Evolutionary conservation across 2,888 invertebrate genomes (phyloP).

Genomic region (Acleris laterana): DNA sequence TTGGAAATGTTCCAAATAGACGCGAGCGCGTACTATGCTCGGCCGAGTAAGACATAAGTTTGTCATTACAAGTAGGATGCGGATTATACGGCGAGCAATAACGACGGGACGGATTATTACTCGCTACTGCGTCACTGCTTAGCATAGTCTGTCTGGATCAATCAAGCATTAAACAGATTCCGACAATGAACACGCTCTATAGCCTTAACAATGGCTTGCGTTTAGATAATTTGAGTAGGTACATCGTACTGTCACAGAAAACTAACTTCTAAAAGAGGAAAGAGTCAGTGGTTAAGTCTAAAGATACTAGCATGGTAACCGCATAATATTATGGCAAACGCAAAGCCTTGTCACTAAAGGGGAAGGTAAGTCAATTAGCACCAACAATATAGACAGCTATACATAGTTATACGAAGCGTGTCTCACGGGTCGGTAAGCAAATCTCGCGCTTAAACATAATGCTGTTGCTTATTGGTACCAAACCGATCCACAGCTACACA

Average conservation of each 20-base stretch:
- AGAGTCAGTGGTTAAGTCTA: neutral
- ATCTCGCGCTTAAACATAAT: too few species aligned
- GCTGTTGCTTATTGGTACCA: too few species aligned
- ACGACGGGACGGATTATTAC: constrained; percentile 12
- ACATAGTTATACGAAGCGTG: neutral
- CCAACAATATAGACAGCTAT: neutral
- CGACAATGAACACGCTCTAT: too few species aligned
- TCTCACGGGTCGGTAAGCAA: neutral
- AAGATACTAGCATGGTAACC: neutral
- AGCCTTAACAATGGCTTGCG: constrained; percentile 1
- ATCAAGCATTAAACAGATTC: neutral
- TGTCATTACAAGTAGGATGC: constrained; percentile 29
- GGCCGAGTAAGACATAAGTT: constrained; percentile 31
- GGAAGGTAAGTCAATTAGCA: constrained; percentile 4
- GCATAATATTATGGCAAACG: neutral
- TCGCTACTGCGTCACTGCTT: constrained; percentile 17
- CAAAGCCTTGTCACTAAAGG: constrained; percentile 1
- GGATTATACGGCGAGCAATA: constrained; percentile 19
- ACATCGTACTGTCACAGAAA: too few species aligned
- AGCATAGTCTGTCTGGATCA: constrained; percentile 9
- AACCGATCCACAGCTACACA: too few species aligned
- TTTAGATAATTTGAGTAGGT: too few species aligned
- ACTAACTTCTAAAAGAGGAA: too few species aligned
- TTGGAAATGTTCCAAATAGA: constrained; percentile 28
- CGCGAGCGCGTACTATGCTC: constrained; percentile 6